Conservation (phyloP, 92 coral and sea anemone species). For the Muricea muricata region DNA sequence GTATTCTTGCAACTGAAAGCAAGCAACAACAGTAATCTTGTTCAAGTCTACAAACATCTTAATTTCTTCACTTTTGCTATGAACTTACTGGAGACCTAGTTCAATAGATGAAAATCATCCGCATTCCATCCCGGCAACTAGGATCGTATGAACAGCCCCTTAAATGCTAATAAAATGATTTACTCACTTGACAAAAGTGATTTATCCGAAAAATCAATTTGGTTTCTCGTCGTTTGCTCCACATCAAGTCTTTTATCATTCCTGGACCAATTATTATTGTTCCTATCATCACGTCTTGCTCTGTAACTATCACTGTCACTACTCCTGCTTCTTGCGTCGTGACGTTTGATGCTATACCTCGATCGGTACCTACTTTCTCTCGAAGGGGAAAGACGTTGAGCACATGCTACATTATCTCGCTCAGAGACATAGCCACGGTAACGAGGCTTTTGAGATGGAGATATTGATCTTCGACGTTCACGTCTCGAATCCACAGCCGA, state of each 20-base stretch:
- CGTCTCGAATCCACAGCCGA: not conserved
- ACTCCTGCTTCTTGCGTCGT: constrained; percentile 2
- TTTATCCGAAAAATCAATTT: constrained; percentile 37
- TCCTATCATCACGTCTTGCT: not conserved
- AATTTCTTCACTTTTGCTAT: no score
- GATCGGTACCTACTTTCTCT: constrained; percentile 5
- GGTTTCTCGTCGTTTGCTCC: not conserved
- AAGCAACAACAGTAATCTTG: no score
- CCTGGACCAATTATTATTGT: constrained; percentile 4
- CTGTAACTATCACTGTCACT: not conserved
- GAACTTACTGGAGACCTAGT: no score
- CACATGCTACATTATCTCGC: not conserved
- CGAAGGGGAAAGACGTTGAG: not conserved
- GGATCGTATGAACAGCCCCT: no score
- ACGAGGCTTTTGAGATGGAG: not conserved
- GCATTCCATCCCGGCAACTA: no score
- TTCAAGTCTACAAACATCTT: no score
- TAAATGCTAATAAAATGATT: not conserved
- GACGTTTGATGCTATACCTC: not conserved
- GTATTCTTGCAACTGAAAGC: no score
- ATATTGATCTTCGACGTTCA: not conserved
- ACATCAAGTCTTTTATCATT: not conserved
- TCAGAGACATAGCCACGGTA: not conserved
- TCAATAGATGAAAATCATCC: no score
- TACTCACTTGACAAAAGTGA: constrained; percentile 37